Base-by-base conservation (phyloP, 2,888 invertebrate species). In the Cosmia pyralina region DNA sequence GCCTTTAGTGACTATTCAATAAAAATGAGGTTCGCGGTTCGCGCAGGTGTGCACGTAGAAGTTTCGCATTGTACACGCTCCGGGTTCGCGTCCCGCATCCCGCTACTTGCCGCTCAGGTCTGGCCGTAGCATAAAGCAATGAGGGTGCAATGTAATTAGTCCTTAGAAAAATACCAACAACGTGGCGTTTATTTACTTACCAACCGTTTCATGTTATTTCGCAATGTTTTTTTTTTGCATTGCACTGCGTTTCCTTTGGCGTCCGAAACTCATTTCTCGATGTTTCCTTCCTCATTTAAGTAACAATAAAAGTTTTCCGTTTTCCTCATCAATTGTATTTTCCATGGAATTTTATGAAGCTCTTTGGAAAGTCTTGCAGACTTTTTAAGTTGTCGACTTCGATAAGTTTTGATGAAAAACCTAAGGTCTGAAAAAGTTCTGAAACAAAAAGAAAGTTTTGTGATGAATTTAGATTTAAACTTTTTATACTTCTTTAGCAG, bases 401-500 rank as follows among this genome's bases (percentile, higher is more conserved):
- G 15, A 70, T 5, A 57, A 34, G 17, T 67, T 44, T 59, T 77
- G 28, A 8, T 59, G 41, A 50, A 69, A 28, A 15, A 53, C 4
- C 2, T 17, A 15, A 15, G 11, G 19, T 28, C 38, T 46, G 50
- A 13, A 11, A 46, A 19, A 4, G 13, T 55, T 55, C 8, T 3
- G 13, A 2, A 48, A 10, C 4, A 59, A 15, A 41, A 71, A 52
- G 1, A 34, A 15, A 34, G 2, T 34, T 72, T 8, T 0, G 0
- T 3, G 13, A 71, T 44, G 15, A 6, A 34, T 8, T n/a, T 1
- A 22, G 38, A 4, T 58, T 48, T 5, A 34, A 11, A 5, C 19
- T 34, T 41, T 38, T 48, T 44, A 11, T 70, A 15, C 79, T 48
- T 70, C 48, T 73, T 67, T 84, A 95, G 95, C 89, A 96, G 97